Base-by-base conservation (phyloP, 1,140 invertebrate species). In the Hermatobates lingyangjiaoensis region DNA sequence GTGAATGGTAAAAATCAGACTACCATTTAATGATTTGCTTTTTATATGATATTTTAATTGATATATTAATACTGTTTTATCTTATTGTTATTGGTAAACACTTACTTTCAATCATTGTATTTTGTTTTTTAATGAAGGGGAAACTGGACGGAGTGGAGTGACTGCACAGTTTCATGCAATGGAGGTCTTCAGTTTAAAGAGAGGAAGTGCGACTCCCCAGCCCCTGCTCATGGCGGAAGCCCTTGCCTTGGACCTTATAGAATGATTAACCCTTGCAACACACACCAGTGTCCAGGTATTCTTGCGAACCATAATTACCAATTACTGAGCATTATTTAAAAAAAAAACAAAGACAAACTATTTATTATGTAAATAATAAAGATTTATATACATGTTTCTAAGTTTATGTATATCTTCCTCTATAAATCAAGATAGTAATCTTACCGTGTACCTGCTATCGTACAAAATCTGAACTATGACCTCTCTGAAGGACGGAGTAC, bases 91-190 rank as follows among this genome's bases (percentile, higher is more conserved):
- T n/a, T n/a, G n/a, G n/a, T n/a, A n/a, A n/a, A n/a, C n/a, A n/a
- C n/a, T n/a, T n/a, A n/a, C n/a, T n/a, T n/a, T n/a, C n/a, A n/a
- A n/a, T n/a, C n/a, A n/a, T n/a, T n/a, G n/a, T n/a, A n/a, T 42
- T 42, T 18, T 42, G 39, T 42, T 12, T 42, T 20, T 10, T 42
- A 10, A 12, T 48, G 2, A 18, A 54, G 79, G 80, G 72, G 76
- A n/a, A 60, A 68, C 23, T 78, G 74, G 77, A 66, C 70, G 26
- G 53, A 61, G 1, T 75, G 73, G 70, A 67, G 70, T 15, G 54
- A 62, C 2, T 83, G 80, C 58, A 73, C 71, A 1, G 65, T 75
- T 50, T 73, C 70, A 1, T 82, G 80, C 64, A 79, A 78, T 4
- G 76, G 71, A 26, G 79, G 79, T 0, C 63, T 81, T 1, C 66